These are phyloP conservation scores for Eumeta japonica DNA, from an alignment of 1,140 invertebrate species.

Conservation along the genomic window DNA sequence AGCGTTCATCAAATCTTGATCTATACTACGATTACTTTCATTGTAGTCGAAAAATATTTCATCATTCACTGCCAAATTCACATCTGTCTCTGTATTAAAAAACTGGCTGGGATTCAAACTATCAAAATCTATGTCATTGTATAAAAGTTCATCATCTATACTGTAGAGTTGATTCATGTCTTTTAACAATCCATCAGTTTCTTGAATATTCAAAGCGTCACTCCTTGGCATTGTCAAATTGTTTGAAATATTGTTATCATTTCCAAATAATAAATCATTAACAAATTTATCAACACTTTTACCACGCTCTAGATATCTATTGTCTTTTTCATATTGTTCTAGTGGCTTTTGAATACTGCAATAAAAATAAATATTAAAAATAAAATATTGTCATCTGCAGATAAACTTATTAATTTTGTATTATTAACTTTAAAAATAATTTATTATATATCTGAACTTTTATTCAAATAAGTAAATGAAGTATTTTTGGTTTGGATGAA, in stretches of 20 bases:
- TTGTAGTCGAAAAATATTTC: slow-evolving; percentile 39
- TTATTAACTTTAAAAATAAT: no score
- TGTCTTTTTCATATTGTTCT: slow-evolving; percentile 11
- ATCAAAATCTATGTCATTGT: slow-evolving; percentile 45
- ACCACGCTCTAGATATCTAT: slow-evolving; percentile 22
- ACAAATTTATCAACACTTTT: slow-evolving; percentile 44
- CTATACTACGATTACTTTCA: slow-evolving; percentile 26
- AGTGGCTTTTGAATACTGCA: slow-evolving; percentile 29
- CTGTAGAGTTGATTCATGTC: slow-evolving; percentile 43
- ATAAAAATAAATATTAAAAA: slow-evolving; percentile 8
- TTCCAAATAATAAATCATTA: slow-evolving; percentile 41
- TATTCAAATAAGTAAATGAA: no score
- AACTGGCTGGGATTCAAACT: slow-evolving; percentile 37
- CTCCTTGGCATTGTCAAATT: slow-evolving; percentile 27
- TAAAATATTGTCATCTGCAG: no score
- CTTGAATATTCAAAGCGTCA: slow-evolving; percentile 20
- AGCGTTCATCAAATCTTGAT: slow-evolving; percentile 43
- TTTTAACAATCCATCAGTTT: slow-evolving; percentile 33
- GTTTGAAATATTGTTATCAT: slow-evolving; percentile 24
- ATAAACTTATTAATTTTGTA: no score
- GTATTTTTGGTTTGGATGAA: no score
- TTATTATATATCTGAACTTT: no score
- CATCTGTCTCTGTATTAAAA: slow-evolving; percentile 32
- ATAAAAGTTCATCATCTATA: slow-evolving; percentile 41
- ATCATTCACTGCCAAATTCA: slow-evolving; percentile 10